Conservation (phyloP, 2,113 vertebrate genomes). For the Glaucomys volans region DNA sequence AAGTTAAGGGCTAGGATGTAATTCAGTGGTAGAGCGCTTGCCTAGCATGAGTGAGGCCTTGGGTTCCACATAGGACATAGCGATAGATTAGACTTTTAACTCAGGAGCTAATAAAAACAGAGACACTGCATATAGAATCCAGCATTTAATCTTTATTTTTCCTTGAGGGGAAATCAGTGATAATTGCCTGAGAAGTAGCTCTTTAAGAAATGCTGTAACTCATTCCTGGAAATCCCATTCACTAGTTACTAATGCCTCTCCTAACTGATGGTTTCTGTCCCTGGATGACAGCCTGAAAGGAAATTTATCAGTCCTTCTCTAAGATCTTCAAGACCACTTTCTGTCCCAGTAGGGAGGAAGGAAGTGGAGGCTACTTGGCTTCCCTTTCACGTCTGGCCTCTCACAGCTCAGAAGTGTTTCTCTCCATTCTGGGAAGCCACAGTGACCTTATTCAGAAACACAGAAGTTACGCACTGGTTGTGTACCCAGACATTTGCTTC, state of each 20-base stretch:
- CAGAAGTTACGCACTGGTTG: background rate
- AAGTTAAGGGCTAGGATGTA: background rate
- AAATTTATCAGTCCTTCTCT: background rate
- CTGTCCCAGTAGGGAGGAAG: background rate
- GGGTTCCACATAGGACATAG: background rate
- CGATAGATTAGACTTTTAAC: conserved; percentile 3
- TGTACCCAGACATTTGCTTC: background rate
- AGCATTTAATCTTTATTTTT: background rate
- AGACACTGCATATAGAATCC: background rate
- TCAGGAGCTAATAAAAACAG: background rate
- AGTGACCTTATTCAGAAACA: background rate
- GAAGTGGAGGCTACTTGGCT: background rate
- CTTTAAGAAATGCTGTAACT: background rate
- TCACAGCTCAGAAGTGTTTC: background rate
- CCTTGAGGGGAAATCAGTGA: background rate
- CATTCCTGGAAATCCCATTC: background rate
- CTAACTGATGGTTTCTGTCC: background rate
- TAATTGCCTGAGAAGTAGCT: background rate
- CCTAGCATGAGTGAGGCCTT: too few relatives aligned
- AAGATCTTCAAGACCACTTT: background rate
- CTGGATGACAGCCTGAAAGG: background rate
- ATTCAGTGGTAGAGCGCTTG: too few relatives aligned
- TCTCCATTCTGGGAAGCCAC: background rate
- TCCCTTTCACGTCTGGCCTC: background rate
- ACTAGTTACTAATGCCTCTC: background rate